Evolutionary conservation across 2,113 vertebrate genomes (phyloP).

Genomic region (Pterocles burchelli): DNA sequence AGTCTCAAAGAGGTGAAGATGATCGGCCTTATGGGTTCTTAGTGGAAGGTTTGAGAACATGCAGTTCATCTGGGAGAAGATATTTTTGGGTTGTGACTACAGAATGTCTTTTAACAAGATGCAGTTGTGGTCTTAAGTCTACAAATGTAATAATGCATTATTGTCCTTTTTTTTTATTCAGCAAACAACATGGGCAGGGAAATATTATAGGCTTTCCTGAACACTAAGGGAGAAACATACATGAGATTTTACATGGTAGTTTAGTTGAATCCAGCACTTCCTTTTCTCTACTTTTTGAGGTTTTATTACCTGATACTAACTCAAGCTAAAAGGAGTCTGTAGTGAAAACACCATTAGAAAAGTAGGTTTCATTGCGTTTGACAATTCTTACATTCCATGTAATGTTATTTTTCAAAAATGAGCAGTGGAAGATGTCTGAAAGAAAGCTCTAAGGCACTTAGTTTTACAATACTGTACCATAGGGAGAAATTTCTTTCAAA

Average conservation of each 20-base stretch:
- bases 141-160: background rate
- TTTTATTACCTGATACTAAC: background rate
- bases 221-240: background rate
- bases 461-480: conserved; percentile 2
- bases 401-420: background rate
- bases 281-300: background rate
- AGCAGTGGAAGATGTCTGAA: conserved; percentile 1
- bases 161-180: background rate
- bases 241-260: background rate
- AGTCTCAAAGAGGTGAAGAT: background rate
- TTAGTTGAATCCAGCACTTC: background rate
- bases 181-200: background rate
- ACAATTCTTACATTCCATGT: background rate
- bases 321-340: background rate
- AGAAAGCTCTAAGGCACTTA: background rate
- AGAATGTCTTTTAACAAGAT: background rate
- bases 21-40: fast-evolving
- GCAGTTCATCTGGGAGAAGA: background rate
- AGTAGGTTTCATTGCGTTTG: background rate
- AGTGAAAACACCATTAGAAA: background rate
- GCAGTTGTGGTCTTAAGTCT: background rate
- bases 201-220: background rate
- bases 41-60: background rate
- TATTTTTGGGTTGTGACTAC: background rate
- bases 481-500: conserved; percentile 52